Base-by-base conservation (phyloP, 2,113 vertebrate genomes). In the Atrichornis clamosus region DNA sequence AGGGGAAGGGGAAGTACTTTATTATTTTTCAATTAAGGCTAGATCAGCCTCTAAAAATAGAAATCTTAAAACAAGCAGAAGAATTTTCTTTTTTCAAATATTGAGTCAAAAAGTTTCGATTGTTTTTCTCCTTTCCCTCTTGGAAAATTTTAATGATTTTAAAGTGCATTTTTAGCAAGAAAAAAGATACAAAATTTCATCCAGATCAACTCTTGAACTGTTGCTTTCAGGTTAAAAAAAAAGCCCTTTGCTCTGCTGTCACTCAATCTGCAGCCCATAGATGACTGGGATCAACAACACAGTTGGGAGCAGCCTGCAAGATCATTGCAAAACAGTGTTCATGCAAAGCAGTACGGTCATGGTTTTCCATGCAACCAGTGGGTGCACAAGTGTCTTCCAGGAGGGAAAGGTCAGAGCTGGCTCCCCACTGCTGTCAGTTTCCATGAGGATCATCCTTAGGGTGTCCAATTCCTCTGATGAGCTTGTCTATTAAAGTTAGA, bases 21-120 rank as follows among this genome's bases (percentile, higher is more conserved):
- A 77, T 88, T 95, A 86, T 83, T 93, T 93, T 94, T 92, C 89
- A 92, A 16, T 93, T 96, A 87, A 77, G 30, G 15, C 47, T 95
- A 89, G 42, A 50, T 89, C 65, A 89, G 30, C 24, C 35, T 92
- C 80, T 89, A 92, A 93, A 97, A 90, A 78, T 90, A 95, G 73
- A 84, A 83, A 88, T 70, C 59, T 62, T 59, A 55, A 86, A 95
- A 86, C 39, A 94, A 96, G 73, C 0, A 0, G 11, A 82, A 55
- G 2, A 47, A n/a, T 11, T 33, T 13, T 53, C 32, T 73, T 56
- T 89, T 73, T 55, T 90, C 24, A 63, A 84, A 69, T 80, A 86
- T 28, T 2, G 1, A 77, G 30, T 55, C 33, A 74, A 84, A 93
- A 62, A 9, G 1, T 65, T 92, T 83, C 75, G 10, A n/a, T 79